Conservation (phyloP, 2,888 invertebrate genomes). For the Yponomeuta plumbellus region DNA sequence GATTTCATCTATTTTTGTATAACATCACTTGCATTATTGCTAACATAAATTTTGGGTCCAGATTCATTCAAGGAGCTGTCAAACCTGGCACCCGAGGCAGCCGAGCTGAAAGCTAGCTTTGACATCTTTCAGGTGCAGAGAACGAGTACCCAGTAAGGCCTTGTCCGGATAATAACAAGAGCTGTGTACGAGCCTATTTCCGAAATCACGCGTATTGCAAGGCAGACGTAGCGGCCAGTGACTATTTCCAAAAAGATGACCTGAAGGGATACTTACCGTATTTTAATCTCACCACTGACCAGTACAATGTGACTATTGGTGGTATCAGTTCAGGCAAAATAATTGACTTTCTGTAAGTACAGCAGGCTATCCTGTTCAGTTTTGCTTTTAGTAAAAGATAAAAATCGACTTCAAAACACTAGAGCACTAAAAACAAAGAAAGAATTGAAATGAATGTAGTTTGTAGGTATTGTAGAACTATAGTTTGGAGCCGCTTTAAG, state of each 20-base stretch:
- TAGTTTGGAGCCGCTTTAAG: no score
- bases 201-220: neutral
- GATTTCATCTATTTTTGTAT: no score
- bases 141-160: neutral
- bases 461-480: no score
- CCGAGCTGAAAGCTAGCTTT: no score
- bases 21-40: no score
- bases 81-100: no score
- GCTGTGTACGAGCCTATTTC: neutral
- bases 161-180: neutral
- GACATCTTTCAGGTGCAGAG: neutral
- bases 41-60: no score
- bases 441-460: no score
- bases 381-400: neutral
- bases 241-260: neutral
- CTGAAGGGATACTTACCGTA: neutral
- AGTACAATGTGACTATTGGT: neutral
- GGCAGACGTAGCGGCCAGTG: neutral
- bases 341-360: conserved; percentile 13
- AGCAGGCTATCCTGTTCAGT: no score
- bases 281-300: neutral
- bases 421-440: no score
- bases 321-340: conserved; percentile 9
- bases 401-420: no score
- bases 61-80: no score